Evolutionary conservation across 2,797 vertebrate genomes (phyloP).

Genomic region (Staurois parvus): DNA sequence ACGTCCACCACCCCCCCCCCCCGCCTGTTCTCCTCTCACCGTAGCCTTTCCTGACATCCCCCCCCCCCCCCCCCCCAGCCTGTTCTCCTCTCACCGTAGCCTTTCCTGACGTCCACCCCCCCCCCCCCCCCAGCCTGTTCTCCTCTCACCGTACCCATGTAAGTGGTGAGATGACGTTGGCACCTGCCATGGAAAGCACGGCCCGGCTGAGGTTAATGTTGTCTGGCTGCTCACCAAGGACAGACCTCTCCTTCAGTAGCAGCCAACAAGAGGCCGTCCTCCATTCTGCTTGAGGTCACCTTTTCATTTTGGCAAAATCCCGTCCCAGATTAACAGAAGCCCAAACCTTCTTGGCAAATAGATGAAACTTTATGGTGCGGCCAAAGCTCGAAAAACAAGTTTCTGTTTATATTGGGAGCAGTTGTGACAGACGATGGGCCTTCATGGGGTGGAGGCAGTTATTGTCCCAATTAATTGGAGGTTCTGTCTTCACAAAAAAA

Average conservation of each 20-base stretch:
- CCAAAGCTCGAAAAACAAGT: constrained; percentile 23
- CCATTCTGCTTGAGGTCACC: constrained; percentile 10
- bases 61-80: too few species aligned
- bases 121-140: too few species aligned
- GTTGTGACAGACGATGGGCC: neutral
- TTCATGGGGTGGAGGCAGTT: neutral
- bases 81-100: too few species aligned
- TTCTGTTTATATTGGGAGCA: constrained; percentile 19
- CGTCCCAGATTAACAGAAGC: neutral
- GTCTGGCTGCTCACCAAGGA: neutral
- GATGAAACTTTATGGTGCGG: neutral
- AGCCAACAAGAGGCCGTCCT: neutral
- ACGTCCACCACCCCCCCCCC: too few species aligned
- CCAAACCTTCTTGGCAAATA: constrained; percentile 42
- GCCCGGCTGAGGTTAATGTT: neutral
- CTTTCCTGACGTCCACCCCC: too few species aligned
- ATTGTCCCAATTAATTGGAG: neutral
- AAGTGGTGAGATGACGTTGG: neutral
- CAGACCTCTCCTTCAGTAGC: neutral
- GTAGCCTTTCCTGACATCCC: too few species aligned
- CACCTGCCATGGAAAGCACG: constrained; percentile 1
- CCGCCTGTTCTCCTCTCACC: too few species aligned
- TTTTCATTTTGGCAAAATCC: constrained; percentile 25
- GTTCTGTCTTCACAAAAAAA: neutral
- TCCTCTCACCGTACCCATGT: neutral